Base-by-base conservation (phyloP, 2,888 invertebrate genomes). In the Cylloceria caligata region DNA sequence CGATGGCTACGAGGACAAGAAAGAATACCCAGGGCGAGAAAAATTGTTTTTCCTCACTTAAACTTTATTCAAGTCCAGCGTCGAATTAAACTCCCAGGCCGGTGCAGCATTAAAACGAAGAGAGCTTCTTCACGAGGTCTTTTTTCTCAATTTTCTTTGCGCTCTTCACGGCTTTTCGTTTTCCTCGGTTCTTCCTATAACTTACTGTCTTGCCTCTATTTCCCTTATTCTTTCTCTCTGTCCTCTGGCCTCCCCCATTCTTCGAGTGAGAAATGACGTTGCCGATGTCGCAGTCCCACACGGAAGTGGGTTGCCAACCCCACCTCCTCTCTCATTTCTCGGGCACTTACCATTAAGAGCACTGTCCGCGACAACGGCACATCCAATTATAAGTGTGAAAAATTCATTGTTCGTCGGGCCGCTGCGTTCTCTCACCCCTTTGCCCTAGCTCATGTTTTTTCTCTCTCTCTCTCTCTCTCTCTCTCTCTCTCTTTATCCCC, bases 361-460 rank as follows among this genome's bases (percentile, higher is more conserved):
- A 83, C 81, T 87, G 89, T 86, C 88, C 88, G 85, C 87, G 89
- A 89, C 90, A 87, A 88, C 88, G 88, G 88, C 89, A 89, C 88
- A 86, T 90, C 88, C 91, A 91, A 91, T 91, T 91, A 91, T 89
- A 89, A 91, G 89, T 89, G 88, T 86, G 88, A 52, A 52, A 91
- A 90, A 91, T 91, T 89, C 90, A 90, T 90, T 89, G 91, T 89
- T 87, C 86, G 83, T 81, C 79, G 83, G 69, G 73, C 80, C 73
- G 73, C 65, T 73, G 42, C 81, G 65, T 80, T 78, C 80, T 80
- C 49, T 60, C 65, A 27, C 71, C 71, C 49, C 64, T 57, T 30
- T 16, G 4, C 57, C 34, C 27, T 5, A 13, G n/a, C 49, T 49
- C 49, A 16, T 49, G 60, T 52, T 71, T n/a, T n/a, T n/a, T 34